Evolutionary conservation across 2,888 invertebrate genomes (phyloP).

Genomic region (Drosophila ustulata): DNA sequence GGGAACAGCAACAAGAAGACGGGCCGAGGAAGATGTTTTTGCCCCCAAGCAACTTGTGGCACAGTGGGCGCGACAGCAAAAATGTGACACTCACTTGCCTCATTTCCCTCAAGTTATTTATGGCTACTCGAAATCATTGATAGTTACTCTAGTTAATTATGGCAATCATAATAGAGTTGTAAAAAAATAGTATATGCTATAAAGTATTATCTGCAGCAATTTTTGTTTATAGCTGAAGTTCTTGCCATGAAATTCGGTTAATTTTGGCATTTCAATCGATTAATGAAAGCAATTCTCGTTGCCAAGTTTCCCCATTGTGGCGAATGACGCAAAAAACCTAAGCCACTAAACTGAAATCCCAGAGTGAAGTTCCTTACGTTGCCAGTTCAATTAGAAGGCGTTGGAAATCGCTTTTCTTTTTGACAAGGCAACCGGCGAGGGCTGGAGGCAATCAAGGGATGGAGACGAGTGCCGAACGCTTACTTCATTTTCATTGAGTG

Average conservation of each 20-base stretch:
- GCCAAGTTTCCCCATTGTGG: conserved; percentile 49
- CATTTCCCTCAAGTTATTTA: too few relatives aligned
- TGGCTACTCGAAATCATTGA: neutral
- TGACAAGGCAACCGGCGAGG: neutral
- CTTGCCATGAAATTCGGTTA: neutral
- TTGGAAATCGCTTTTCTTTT: conserved; percentile 54
- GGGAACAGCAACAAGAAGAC: conserved; percentile 34
- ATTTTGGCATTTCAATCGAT: conserved; percentile 18
- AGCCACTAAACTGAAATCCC: conserved; percentile 42
- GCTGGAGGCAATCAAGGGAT: neutral
- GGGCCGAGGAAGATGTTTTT: conserved; percentile 4
- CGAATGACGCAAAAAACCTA: conserved; percentile 40
- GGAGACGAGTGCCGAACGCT: neutral
- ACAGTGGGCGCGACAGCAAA: conserved; percentile 41
- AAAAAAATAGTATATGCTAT: conserved; percentile 3
- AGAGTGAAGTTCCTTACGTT: conserved; percentile 28
- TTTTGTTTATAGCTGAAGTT: conserved; percentile 2
- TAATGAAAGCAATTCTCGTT: neutral
- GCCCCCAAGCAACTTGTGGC: conserved; percentile 49
- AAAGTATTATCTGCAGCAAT: conserved; percentile 4
- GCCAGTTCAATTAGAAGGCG: conserved; percentile 45
- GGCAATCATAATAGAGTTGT: conserved; percentile 5
- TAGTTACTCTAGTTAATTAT: neutral
- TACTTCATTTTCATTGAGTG: conserved; percentile 39
- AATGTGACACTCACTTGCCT: too few relatives aligned